phyloP scores from a whole-genome alignment of 2,888 invertebrate genomes.

The Pyrrhia umbra region DNA sequence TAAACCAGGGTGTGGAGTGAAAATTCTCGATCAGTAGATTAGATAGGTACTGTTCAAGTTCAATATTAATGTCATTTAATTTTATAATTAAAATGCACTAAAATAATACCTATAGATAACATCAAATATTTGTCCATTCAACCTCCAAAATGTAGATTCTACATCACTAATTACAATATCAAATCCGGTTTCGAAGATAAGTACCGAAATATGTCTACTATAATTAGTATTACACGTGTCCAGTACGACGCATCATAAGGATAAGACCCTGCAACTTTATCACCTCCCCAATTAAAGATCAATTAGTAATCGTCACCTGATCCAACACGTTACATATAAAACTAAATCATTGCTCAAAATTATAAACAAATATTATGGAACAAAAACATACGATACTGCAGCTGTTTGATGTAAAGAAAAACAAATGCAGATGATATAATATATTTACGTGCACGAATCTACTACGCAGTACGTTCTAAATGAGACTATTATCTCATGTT shows the following conservation, averaged over 20 bases:
- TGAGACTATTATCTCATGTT: conserved; percentile 22
- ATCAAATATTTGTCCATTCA: too few relatives aligned
- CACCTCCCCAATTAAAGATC: conserved; percentile 25
- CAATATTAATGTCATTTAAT: background rate
- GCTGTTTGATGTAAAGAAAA: conserved; percentile 14
- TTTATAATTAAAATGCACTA: background rate
- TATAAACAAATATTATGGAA: conserved; percentile 16
- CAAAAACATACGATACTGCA: conserved; percentile 35
- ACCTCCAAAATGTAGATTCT: conserved; percentile 1
- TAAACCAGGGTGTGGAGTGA: too few relatives aligned
- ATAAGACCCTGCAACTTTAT: conserved; percentile 3
- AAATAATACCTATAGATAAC: background rate
- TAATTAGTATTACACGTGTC: conserved; percentile 9
- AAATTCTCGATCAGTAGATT: background rate
- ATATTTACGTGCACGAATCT: conserved; percentile 29
- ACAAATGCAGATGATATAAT: conserved; percentile 27
- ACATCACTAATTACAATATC: background rate
- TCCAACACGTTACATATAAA: background rate
- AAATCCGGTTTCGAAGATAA: conserved; percentile 25
- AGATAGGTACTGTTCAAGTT: background rate
- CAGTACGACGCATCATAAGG: conserved; percentile 6
- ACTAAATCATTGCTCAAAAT: conserved; percentile 19
- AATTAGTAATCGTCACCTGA: conserved; percentile 32
- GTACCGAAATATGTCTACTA: conserved; percentile 12
- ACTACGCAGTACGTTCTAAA: conserved; percentile 40